Evolutionary conservation across 2,113 vertebrate genomes (phyloP), one percentile per base, ranked within the genome.

Genomic region (Camelus dromedarius): DNA sequence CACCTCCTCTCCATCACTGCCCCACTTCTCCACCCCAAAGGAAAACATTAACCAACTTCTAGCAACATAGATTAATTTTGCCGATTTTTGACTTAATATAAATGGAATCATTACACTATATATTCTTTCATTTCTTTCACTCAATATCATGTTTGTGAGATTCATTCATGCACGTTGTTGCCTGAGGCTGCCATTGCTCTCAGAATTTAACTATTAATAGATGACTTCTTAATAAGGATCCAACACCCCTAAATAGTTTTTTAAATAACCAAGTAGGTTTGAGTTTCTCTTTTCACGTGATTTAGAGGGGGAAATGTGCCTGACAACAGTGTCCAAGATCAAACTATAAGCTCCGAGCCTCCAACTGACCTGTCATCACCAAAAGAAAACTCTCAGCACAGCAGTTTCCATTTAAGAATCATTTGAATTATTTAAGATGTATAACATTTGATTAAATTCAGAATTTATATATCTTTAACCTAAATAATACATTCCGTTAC

Each of bases 251-350:
- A 60, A 79, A 24, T 69, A 52, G 18, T 35, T 93, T 92, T 79
- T 50, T 9, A 62, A 46, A 70, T 80, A 66, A 87, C 24, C 42
- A 73, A 93, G 54, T 54, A 93, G 12, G n/a, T 79, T 92, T 95
- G 60, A 91, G 48, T 70, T 89, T 89, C 16, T 76, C 70, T 95
- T 90, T 93, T 69, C 50, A 80, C 46, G 10, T 83, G 8, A 86
- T 48, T 76, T 76, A 93, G 28, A 32, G 10, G 20, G 1, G 15
- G 22, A 84, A 89, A 5, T 67, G 0, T 82, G 19, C 15, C 24
- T 60, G 70, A 89, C 22, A 62, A 62, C 20, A 90, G 35, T 35
- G 54, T 73, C 24, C 42, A 93, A 60, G 14, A 82, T 73, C 64
- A 94, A 79, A 82, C 73, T 58, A 20, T 52, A 62, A 93, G 76